Evolutionary conservation across 2,113 vertebrate species (phyloP), one percentile per base, ranked within the genome.

Genomic region (Pagrus major): DNA sequence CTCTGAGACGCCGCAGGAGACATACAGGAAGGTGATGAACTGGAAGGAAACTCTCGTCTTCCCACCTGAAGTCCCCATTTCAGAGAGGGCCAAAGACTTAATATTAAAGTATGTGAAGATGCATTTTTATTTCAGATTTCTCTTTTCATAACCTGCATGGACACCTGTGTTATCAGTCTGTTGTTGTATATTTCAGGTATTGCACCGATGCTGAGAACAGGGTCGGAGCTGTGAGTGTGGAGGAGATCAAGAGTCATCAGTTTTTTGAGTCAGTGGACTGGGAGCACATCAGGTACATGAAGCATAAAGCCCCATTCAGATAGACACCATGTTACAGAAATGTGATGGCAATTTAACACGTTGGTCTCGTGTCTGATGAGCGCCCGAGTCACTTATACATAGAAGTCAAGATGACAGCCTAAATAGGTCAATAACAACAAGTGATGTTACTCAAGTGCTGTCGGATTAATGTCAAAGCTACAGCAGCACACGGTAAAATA

Each of bases 11-110:
- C 98, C 98, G 1, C 98, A 99, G 80, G 98, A 99, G 92, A 99
- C 98, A 0, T 99, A 99, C 56, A 96, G 98, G 86, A 99, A 99
- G 93, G 98, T 99, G 77, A 99, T 99, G 98, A 99, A 97, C 94
- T 99, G 98, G 98, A 98, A 98, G 92, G 98, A 99, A 93, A 99
- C 98, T 0, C 92, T 99, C 27, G 95, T 97, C 29, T 99, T 99
- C 93, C 98, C 98, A 23, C 98, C 97, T 16, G 98, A 99, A 90
- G 97, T 99, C 58, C 98, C 98, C 56, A 98, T 99, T 88, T 99
- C 98, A 1, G 98, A 99, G 89, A 96, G 97, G 90, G 95, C 98
- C 66, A 99, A 99, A 94, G 97, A 98, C 83, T 92, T 99, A 89
- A 99, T 99, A 93, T 92, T 97, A 75, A 89, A 72, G 92, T 91